phyloP scores from a whole-genome alignment of 2,888 invertebrate genomes.

The Magallana nippona region DNA sequence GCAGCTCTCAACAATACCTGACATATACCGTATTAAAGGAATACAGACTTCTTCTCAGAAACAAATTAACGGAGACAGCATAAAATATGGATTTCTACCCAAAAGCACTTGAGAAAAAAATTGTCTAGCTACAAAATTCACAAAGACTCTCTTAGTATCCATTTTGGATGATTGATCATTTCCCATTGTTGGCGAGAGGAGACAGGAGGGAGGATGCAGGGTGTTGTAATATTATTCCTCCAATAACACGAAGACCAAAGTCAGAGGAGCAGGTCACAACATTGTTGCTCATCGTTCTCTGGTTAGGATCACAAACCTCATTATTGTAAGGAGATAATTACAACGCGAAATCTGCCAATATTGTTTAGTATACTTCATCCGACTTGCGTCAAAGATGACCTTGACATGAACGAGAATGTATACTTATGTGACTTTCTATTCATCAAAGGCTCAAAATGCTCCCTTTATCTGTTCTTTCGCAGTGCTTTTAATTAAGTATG shows the following conservation, averaged over 20 bases:
- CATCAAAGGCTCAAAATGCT: neutral
- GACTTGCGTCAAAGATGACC: slow-evolving; percentile 13
- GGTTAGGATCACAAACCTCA: neutral
- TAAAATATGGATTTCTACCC: neutral
- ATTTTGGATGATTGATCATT: neutral
- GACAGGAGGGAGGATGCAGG: no score
- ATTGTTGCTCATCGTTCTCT: neutral
- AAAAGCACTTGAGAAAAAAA: neutral
- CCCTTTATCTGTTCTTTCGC: neutral
- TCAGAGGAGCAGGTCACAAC: neutral
- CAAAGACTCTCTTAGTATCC: no score
- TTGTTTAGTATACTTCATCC: slow-evolving; percentile 31
- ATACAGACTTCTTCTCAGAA: slow-evolving; percentile 2
- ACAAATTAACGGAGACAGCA: neutral
- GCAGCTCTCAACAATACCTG: slow-evolving; percentile 10
- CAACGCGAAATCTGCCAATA: slow-evolving; percentile 13
- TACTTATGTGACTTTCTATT: slow-evolving; percentile 3
- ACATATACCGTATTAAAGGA: neutral
- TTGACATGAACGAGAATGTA: slow-evolving; percentile 23
- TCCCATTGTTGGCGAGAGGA: no score
- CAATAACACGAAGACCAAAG: neutral
- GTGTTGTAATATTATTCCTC: no score
- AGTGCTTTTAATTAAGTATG: slow-evolving; percentile 20
- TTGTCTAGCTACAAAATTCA: no score
- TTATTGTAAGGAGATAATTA: slow-evolving; percentile 1